Percentiles rank a stretch among this genome's conserved stretches.
Evolutionary conservation across 2,113 vertebrate genomes (phyloP).

Genomic region (Pygoscelis adeliae): DNA sequence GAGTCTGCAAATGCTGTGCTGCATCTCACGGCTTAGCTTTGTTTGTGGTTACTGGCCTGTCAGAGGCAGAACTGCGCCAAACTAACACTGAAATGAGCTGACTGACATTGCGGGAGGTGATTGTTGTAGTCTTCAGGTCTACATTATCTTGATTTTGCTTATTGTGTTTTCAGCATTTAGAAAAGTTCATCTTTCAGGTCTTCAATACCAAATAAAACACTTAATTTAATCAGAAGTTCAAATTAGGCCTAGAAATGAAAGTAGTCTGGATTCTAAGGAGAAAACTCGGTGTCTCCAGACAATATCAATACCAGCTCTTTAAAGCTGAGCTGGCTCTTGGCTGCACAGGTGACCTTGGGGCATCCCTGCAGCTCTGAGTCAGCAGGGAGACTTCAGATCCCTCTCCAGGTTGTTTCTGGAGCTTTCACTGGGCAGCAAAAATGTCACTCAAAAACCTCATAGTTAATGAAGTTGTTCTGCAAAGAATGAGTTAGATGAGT

Average conservation of each 20-base stretch:
- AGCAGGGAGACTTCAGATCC: background rate
- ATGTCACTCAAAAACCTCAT: background rate
- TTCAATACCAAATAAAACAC: background rate
- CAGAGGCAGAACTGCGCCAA: background rate
- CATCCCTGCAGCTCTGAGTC: background rate
- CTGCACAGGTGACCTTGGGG: background rate
- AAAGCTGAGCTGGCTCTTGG: background rate
- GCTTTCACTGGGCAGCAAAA: background rate
- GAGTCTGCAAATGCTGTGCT: background rate
- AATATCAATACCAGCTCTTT: background rate
- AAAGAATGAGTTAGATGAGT: background rate
- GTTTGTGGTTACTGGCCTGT: background rate
- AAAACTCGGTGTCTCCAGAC: background rate
- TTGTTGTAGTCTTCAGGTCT: fast-evolving
- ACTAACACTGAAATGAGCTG: background rate
- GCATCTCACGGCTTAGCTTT: background rate
- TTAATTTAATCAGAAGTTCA: background rate
- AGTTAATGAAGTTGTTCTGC: background rate
- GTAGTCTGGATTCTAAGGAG: background rate
- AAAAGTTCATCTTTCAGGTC: background rate
- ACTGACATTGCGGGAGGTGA: background rate
- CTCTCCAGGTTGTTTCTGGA: background rate
- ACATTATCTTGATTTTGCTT: fast-evolving
- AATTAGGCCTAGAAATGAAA: background rate
- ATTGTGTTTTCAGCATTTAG: background rate